A percentile compares a stretch with the other conserved stretches of the same genome.
These are phyloP conservation scores for Paramuricea clavata DNA, from an alignment of 92 coral and sea anemone genomes.

Conservation along the genomic window DNA sequence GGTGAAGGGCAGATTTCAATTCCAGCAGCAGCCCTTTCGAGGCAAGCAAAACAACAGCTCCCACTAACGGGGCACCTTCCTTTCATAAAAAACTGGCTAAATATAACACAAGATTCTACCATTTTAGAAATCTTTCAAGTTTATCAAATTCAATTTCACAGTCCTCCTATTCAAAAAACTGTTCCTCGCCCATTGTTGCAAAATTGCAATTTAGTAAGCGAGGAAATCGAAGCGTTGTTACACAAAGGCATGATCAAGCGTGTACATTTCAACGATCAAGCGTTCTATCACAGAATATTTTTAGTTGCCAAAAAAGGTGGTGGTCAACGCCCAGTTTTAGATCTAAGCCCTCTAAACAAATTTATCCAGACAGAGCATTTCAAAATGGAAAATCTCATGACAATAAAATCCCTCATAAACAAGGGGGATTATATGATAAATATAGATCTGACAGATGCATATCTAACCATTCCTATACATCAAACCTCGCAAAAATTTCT, in stretches of 20 bases:
- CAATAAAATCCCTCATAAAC: conserved; percentile 53
- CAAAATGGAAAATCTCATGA: conserved; percentile 60
- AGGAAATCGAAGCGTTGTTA: conserved; percentile 41
- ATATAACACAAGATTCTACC: conserved; percentile 59
- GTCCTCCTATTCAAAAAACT: conserved; percentile 3
- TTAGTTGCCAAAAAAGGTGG: conserved; percentile 56
- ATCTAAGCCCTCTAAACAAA: conserved; percentile 62
- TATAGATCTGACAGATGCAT: conserved; percentile 59
- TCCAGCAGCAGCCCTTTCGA: conserved; percentile 24
- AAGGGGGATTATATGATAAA: conserved; percentile 69
- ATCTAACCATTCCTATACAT: conserved; percentile 60
- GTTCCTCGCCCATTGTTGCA: conserved; percentile 47
- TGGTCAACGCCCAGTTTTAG: conserved; percentile 62
- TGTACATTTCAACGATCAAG: too few species aligned
- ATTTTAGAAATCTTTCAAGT: conserved; percentile 54
- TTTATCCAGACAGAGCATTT: conserved; percentile 57
- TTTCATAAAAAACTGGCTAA: conserved; percentile 32
- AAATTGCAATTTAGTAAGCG: not conserved
- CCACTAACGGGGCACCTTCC: conserved; percentile 16
- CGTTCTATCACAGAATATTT: too few species aligned
- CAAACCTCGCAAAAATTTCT: conserved; percentile 60
- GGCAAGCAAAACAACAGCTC: not conserved
- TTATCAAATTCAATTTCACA: conserved; percentile 44
- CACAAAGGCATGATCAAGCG: conserved; percentile 49
- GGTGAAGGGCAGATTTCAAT: not conserved